Percentiles rank a stretch among this genome's conserved stretches.
Conservation (phyloP, 2,888 invertebrate species). For the Rambutsinella grinnellia region DNA sequence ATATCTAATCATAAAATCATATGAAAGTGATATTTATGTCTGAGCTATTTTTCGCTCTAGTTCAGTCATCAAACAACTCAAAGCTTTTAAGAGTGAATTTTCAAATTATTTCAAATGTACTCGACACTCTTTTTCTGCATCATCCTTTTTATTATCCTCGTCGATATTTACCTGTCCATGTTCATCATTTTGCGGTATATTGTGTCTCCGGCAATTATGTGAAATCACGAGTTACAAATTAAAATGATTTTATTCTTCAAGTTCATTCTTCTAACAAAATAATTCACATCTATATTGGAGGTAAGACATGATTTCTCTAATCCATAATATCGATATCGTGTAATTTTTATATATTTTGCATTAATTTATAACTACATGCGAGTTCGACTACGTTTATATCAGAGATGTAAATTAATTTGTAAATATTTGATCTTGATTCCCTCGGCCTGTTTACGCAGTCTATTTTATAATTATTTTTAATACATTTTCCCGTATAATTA, state of each 20-base stretch:
- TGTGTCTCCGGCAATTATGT: background rate
- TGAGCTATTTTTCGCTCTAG: no score
- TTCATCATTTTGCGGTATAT: constrained; percentile 16
- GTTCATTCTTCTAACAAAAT: constrained; percentile 21
- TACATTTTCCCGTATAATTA: no score
- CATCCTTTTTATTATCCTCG: constrained; percentile 28
- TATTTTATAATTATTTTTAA: constrained; percentile 18
- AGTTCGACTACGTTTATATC: background rate
- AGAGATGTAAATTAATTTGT: background rate
- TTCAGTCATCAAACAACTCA: no score
- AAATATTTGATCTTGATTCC: constrained; percentile 18
- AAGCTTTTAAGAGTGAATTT: no score
- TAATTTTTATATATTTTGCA: background rate
- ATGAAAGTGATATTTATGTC: no score
- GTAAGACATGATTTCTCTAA: no score
- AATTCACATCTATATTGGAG: constrained; percentile 9
- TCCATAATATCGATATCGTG: constrained; percentile 6
- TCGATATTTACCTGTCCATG: constrained; percentile 38
- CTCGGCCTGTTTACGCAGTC: constrained; percentile 19
- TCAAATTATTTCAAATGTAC: constrained; percentile 31
- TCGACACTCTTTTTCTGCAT: constrained; percentile 18
- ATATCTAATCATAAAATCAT: no score
- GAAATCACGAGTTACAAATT: no score
- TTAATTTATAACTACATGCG: background rate
- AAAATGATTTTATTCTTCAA: constrained; percentile 12